Base-by-base conservation (phyloP, 92 coral and sea anemone genomes). In the Parazoanthus swiftii region DNA sequence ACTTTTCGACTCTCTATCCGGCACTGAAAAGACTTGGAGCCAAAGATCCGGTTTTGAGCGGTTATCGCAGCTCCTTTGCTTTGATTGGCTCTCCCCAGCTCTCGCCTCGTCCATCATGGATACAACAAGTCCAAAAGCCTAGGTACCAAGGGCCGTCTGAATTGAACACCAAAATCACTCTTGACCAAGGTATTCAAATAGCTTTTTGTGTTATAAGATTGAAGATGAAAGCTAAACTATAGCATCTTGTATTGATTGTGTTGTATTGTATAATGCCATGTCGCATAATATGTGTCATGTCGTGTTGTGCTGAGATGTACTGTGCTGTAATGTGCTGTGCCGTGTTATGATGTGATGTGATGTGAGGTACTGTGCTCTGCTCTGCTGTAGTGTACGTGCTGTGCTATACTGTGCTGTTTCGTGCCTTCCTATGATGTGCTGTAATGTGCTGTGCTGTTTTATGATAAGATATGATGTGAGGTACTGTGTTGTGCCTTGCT, bases 1-100 rank as follows among this genome's bases (percentile, higher is more conserved):
- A 21, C 20, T 39, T 76, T 44, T 48, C 84, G 39, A 48, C 77
- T 63, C 84, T 90, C 48, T 35, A 84, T 10, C 36, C 82, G 8
- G 87, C 88, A 43, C 68, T 90, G 51, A 58, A 80, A 76, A 80
- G 92, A 63, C 75, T 90, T 15, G 90, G 90, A 4, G 88, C 90
- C 16, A 74, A 16, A 23, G 80, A 63, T n/a, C 86, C 90, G 0
- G 16, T 90, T 50, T 38, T 80, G 50, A 86, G 78, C n/a, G 84
- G 74, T 15, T 86, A 90, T 59, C 63, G 92, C 1, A 86, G 84
- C 66, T 90, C 92, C 26, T 67, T 90, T 16, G 92, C 88, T 10
- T 37, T 90, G 90, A 77, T 77, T 79, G 92, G 90, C 42, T 79
- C 82, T 46, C 79, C 82, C 66, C 78, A 86, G 43, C 50, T 85